Percentiles rank a stretch among this genome's conserved stretches.
Evolutionary conservation across 92 coral and sea anemone species (phyloP).

Genomic region (Siderastrea siderea): DNA sequence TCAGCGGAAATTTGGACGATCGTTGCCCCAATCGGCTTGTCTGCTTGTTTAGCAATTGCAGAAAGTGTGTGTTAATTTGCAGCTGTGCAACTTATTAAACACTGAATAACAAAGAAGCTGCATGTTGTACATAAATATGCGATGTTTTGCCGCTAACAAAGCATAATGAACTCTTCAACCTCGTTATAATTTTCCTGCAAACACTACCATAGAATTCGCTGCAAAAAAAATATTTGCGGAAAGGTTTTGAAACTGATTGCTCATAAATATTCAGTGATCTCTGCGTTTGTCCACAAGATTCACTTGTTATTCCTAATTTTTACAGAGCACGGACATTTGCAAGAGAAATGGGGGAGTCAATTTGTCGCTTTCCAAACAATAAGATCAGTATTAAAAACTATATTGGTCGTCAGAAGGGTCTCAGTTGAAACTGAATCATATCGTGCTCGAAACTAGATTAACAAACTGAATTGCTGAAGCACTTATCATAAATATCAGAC

Average conservation of each 20-base stretch:
- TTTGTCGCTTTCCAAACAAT: neutral
- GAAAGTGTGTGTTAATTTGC: neutral
- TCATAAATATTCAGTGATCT: too few species aligned
- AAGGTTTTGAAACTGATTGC: too few species aligned
- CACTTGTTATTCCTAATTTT: too few species aligned
- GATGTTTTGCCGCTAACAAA: neutral
- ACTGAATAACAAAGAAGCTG: neutral
- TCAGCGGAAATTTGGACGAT: neutral
- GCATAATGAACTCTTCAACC: neutral
- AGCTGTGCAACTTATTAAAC: neutral
- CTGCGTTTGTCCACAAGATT: too few species aligned
- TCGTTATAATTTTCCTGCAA: neutral
- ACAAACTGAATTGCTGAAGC: too few species aligned
- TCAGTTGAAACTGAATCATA: too few species aligned
- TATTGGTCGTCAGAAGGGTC: neutral
- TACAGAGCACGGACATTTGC: neutral
- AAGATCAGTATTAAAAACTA: too few species aligned
- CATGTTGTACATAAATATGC: constrained; percentile 14
- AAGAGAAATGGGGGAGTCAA: neutral
- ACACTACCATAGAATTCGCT: neutral
- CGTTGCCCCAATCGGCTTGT: neutral
- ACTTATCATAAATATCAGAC: neutral
- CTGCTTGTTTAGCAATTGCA: neutral
- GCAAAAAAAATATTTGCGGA: neutral
- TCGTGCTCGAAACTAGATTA: too few species aligned